Evolutionary conservation across 2,888 invertebrate genomes (phyloP).

Genomic region (Polydesmus complanatus): DNA sequence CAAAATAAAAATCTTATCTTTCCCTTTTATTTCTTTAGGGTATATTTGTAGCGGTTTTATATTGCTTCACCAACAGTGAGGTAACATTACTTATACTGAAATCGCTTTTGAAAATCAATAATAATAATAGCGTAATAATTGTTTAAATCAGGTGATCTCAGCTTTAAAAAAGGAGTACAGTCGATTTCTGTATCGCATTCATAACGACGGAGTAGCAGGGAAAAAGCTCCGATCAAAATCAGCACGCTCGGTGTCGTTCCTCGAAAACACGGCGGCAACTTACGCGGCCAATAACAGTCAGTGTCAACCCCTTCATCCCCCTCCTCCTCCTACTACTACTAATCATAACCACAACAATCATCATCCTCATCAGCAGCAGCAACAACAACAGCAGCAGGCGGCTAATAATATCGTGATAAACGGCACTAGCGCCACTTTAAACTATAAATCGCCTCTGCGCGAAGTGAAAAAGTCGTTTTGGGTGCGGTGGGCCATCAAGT

Average conservation of each 20-base stretch:
- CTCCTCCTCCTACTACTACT: not conserved
- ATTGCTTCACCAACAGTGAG: slow-evolving; percentile 24
- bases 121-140: too few relatives aligned
- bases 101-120: too few relatives aligned
- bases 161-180: slow-evolving; percentile 8
- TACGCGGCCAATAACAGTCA: not conserved
- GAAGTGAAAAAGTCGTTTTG: slow-evolving; percentile 14
- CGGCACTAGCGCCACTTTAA: not conserved
- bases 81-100: too few relatives aligned
- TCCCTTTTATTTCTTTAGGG: slow-evolving; percentile 18
- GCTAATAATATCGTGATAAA: too few relatives aligned
- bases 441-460: slow-evolving; percentile 4
- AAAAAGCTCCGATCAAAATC: slow-evolving; percentile 7
- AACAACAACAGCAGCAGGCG: too few relatives aligned
- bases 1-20: not conserved
- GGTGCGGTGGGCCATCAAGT: slow-evolving; percentile 9
- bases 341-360: not conserved
- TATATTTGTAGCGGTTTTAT: slow-evolving; percentile 22
- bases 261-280: not conserved
- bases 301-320: not conserved
- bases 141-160: slow-evolving; percentile 10
- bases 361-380: too few relatives aligned
- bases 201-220: not conserved
- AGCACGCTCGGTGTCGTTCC: slow-evolving; percentile 1
- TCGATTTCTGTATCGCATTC: not conserved